phyloP scores from a whole-genome alignment of 2,113 vertebrate species.

The Myanophis thanlyinensis region DNA sequence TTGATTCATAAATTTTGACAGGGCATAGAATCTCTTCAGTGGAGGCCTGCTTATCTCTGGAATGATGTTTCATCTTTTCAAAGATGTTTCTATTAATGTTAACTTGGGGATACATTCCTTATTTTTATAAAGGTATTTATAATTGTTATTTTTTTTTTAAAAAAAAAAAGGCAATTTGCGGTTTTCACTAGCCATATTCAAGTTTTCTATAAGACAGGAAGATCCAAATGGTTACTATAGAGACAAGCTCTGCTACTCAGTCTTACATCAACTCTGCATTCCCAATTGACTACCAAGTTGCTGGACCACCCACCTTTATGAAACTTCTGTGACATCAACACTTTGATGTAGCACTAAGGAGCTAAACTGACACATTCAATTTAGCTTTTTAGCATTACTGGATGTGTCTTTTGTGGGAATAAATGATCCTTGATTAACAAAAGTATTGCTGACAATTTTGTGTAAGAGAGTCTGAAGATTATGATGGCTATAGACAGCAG shows the following conservation, averaged over 20 bases:
- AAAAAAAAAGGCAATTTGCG: background rate
- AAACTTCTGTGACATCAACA: background rate
- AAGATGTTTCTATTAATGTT: background rate
- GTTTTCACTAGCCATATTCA: background rate
- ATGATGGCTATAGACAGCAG: background rate
- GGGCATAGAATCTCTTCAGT: background rate
- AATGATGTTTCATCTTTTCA: too few species aligned
- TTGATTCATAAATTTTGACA: background rate
- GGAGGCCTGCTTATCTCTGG: background rate
- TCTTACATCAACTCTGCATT: background rate
- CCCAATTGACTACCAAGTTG: background rate
- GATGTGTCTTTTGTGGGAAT: conserved; percentile 28
- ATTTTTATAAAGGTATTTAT: background rate
- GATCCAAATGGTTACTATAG: background rate
- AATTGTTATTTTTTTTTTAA: background rate
- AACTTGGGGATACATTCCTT: background rate
- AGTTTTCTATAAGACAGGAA: background rate
- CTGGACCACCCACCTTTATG: conserved; percentile 13
- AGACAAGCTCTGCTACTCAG: background rate
- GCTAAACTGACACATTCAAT: conserved; percentile 33
- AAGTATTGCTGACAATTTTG: conserved; percentile 23
- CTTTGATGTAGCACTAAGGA: conserved; percentile 11
- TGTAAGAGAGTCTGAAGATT: conserved; percentile 14
- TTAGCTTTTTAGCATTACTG: conserved; percentile 21
- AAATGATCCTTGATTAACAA: conserved; percentile 46